Conservation (phyloP, 2,113 vertebrate species). For the Lontra canadensis region DNA sequence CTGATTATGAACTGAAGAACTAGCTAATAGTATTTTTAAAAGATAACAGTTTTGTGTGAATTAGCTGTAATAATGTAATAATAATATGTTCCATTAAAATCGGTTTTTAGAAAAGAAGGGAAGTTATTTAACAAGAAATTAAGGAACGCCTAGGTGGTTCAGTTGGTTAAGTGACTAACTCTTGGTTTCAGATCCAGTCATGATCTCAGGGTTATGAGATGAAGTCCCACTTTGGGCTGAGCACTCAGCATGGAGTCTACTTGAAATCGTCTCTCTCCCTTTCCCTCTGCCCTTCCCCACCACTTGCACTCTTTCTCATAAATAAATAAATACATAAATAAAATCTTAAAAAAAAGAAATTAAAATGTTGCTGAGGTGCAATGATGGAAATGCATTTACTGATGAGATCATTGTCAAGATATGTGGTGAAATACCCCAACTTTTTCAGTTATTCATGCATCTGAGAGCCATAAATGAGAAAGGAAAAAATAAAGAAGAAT, state of each 20-base stretch:
- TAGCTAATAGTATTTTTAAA: background rate
- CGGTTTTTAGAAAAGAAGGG: background rate
- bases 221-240: background rate
- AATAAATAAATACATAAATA: background rate
- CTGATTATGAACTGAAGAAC: background rate
- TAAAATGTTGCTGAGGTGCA: background rate
- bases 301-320: background rate
- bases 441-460: slow-evolving; percentile 11
- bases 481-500: background rate
- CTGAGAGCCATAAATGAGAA: background rate
- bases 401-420: background rate
- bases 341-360: background rate
- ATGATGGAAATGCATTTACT: background rate
- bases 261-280: background rate
- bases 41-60: background rate
- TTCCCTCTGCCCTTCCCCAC: background rate
- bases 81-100: background rate
- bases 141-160: background rate
- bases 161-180: background rate
- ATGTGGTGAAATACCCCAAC: background rate
- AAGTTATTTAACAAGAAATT: slow-evolving; percentile 24
- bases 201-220: background rate
- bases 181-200: background rate
- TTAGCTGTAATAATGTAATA: background rate
- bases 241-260: background rate